A percentile compares a stretch with the other conserved stretches of the same genome.
phyloP scores from a whole-genome alignment of 2,113 vertebrate species.

The Corythaixoides concolor region DNA sequence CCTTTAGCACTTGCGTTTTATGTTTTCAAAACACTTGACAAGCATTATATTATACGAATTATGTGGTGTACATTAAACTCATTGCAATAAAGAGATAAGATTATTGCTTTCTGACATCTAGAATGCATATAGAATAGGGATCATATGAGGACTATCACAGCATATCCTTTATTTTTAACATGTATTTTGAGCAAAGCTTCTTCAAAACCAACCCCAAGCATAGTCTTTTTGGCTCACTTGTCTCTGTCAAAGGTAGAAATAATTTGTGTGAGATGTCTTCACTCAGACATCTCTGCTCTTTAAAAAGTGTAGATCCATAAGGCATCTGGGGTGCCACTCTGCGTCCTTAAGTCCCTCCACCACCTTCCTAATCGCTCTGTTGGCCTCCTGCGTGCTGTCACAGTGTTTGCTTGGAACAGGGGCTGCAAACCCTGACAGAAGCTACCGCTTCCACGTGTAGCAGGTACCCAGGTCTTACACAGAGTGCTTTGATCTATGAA shows the following conservation, averaged over 20 bases:
- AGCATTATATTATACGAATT: background rate
- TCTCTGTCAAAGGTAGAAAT: background rate
- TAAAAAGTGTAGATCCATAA: background rate
- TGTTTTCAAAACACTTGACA: background rate
- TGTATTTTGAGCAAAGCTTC: background rate
- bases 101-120: background rate
- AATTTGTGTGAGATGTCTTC: background rate
- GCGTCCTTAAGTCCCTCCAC: background rate
- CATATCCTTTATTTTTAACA: background rate
- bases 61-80: background rate
- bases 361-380: background rate
- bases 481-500: background rate
- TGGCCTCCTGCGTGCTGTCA: accelerated
- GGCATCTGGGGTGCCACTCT: background rate
- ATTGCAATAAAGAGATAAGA: background rate
- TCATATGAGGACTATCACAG: background rate
- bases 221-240: background rate
- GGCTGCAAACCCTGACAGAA: accelerated
- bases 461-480: background rate
- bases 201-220: background rate
- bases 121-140: background rate
- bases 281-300: background rate
- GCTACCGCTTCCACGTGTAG: accelerated
- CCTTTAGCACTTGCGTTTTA: background rate
- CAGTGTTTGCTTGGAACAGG: background rate